Percentiles rank a stretch among this genome's conserved stretches.
These are phyloP conservation scores for Hiodon alosoides DNA, from an alignment of 2,113 vertebrate genomes.

Conservation along the genomic window DNA sequence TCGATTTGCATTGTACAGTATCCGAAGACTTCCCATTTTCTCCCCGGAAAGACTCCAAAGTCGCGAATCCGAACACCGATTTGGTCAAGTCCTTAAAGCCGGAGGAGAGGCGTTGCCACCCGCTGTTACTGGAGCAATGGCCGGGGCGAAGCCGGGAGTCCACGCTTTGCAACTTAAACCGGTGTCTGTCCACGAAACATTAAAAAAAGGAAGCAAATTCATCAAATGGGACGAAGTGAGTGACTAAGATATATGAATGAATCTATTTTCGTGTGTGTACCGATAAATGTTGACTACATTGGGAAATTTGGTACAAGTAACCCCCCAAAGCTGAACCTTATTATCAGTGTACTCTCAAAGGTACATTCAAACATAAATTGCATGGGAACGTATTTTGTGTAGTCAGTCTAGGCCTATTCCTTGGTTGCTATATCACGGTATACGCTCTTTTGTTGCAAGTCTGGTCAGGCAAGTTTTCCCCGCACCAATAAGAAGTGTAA, in stretches of 20 bases:
- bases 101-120: conserved; percentile 59
- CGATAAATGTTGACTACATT: background rate
- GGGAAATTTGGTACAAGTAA: background rate
- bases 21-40: conserved; percentile 9
- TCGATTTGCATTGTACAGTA: background rate
- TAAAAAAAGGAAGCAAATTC: conserved; percentile 79
- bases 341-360: background rate
- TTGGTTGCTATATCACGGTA: background rate
- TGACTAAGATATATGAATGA: conserved; percentile 8
- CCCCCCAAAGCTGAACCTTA: background rate
- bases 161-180: conserved; percentile 84
- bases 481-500: background rate
- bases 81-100: conserved; percentile 40
- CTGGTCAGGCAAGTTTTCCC: conserved; percentile 18
- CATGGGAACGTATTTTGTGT: background rate
- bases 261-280: conserved; percentile 28
- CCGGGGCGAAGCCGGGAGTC: conserved; percentile 83
- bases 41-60: conserved; percentile 18
- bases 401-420: background rate
- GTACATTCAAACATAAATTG: background rate
- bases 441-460: conserved; percentile 3
- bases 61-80: conserved; percentile 28
- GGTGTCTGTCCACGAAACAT: conserved; percentile 68
- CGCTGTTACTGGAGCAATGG: conserved; percentile 66
- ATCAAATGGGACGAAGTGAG: conserved; percentile 90